Evolutionary conservation across 2,113 vertebrate species (phyloP).

Genomic region (Syrmaticus mikado): DNA sequence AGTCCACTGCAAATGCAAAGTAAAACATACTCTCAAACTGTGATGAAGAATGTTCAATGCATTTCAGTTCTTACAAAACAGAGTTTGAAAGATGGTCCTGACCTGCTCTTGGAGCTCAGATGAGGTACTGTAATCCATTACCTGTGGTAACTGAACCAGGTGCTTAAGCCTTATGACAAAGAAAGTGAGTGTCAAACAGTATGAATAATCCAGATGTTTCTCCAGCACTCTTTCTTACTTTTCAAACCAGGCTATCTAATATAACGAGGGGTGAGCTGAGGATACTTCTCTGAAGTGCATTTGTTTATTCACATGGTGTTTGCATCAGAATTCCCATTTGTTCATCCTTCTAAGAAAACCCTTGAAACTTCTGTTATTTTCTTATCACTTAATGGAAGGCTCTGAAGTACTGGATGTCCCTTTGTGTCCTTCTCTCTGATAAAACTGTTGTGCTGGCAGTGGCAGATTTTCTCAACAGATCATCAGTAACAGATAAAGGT

Average conservation of each 20-base stretch:
- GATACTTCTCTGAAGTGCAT: not conserved
- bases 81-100: not conserved
- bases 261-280: not conserved
- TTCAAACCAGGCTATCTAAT: not conserved
- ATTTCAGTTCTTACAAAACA: not conserved
- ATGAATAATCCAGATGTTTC: not conserved
- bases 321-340: not conserved
- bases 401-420: not conserved
- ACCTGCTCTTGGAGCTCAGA: not conserved
- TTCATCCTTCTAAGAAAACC: not conserved
- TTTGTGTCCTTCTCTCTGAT: not conserved
- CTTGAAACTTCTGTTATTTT: not conserved
- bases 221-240: not conserved
- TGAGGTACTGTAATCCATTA: not conserved
- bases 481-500: not conserved
- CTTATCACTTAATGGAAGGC: not conserved
- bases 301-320: not conserved
- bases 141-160: not conserved
- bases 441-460: not conserved
- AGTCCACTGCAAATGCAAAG: not conserved
- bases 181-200: not conserved
- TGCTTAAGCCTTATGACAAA: not conserved
- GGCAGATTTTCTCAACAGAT: conserved; percentile 2
- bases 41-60: not conserved
- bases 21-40: not conserved